phyloP scores from a whole-genome alignment of 2,797 vertebrate species.

The Martes flavigula region DNA sequence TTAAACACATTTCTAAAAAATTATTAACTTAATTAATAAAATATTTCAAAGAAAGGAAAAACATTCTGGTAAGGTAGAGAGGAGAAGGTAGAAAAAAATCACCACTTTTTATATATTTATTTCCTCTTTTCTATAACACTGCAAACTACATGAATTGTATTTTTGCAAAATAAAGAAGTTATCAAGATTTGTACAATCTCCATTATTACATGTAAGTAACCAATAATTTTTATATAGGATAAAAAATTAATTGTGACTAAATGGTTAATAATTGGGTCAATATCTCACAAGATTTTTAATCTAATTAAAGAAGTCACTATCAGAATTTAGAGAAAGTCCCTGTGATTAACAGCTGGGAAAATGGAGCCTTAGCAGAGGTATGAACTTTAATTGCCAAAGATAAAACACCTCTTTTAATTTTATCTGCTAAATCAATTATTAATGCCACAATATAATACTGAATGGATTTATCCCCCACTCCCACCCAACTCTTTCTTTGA shows the following conservation, averaged over 20 bases:
- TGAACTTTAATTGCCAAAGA: constrained; percentile 24
- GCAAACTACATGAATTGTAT: not conserved
- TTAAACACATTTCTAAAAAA: not conserved
- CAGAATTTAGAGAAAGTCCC: constrained; percentile 49
- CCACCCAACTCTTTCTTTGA: not conserved
- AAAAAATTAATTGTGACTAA: constrained; percentile 43
- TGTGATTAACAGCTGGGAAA: constrained; percentile 51
- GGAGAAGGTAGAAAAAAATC: constrained; percentile 21
- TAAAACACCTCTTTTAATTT: constrained; percentile 44
- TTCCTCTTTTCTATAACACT: not conserved
- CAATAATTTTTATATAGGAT: not conserved
- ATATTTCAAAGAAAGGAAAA: not conserved
- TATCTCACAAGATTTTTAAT: constrained; percentile 25
- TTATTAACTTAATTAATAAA: not conserved
- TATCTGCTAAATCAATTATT: constrained; percentile 40
- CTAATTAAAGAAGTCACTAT: constrained; percentile 63
- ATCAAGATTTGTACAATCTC: not conserved
- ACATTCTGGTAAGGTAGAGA: not conserved
- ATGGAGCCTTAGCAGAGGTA: not conserved
- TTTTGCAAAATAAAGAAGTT: not conserved
- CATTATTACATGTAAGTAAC: not conserved
- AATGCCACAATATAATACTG: not conserved
- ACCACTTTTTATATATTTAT: not conserved
- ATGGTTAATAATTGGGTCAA: not conserved
- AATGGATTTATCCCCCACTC: not conserved